phyloP scores from a whole-genome alignment of 2,888 invertebrate species.

The Arrhopalites spinosus region DNA sequence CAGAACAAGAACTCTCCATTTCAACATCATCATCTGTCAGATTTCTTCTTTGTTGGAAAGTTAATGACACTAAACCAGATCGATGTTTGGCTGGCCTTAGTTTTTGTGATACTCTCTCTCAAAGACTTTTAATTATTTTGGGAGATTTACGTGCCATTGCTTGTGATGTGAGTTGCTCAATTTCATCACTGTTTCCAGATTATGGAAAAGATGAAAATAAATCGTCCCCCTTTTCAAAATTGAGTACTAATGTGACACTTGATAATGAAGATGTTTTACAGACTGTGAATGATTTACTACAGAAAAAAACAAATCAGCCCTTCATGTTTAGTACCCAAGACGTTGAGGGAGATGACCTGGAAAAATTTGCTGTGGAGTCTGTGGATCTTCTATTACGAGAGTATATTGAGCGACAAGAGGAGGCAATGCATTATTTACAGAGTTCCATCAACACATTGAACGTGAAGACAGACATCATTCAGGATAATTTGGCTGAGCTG shows the following conservation, averaged over 20 bases:
- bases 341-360: constrained; percentile 40
- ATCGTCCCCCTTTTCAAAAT: background rate
- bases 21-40: constrained; percentile 38
- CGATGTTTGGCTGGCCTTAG: constrained; percentile 39
- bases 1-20: constrained; percentile 25
- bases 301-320: constrained; percentile 39
- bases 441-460: constrained; percentile 39
- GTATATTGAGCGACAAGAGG: constrained; percentile 39
- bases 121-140: constrained; percentile 44
- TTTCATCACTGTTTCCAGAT: constrained; percentile 19
- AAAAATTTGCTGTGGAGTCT: constrained; percentile 34
- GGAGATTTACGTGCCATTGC: constrained; percentile 39
- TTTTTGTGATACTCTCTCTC: constrained; percentile 42
- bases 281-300: constrained; percentile 35
- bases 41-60: constrained; percentile 44
- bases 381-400: constrained; percentile 26
- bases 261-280: constrained; percentile 34
- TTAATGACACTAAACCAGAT: constrained; percentile 40
- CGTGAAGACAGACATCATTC: constrained; percentile 42
- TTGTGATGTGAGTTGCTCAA: constrained; percentile 35
- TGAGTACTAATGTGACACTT: background rate
- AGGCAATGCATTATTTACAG: constrained; percentile 41
- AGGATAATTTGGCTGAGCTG: constrained; percentile 38
- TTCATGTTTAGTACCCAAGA: constrained; percentile 47
- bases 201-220: background rate